Evolutionary conservation across 2,797 vertebrate genomes (phyloP), one percentile per base, ranked within the genome.

Genomic region (Tauraco hartlaubi): DNA sequence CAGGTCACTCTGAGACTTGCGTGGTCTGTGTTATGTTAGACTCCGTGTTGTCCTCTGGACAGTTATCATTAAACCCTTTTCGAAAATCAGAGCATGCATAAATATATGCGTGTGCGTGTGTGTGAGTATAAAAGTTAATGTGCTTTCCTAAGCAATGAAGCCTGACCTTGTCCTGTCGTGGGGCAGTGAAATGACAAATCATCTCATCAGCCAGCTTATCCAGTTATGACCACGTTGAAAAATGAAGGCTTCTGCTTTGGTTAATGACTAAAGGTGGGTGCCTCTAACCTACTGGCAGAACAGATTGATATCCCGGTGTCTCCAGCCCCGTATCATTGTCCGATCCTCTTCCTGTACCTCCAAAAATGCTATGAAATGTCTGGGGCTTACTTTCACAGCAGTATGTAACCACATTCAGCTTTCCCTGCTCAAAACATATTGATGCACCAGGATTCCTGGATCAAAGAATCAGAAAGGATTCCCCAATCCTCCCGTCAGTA

Each of bases 211-310:
- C 56, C 71, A 89, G 92, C 92, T 95, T 97, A 96, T 95, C 89
- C 96, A 95, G 89, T 97, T 97, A 97, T 95, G 96, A 95, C 94
- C 96, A 94, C 9, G 1, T 21, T 96, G 96, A 97, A 96, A 96
- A 97, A 97, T 95, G 94, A 97, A 94, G 75, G 80, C 83, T 97
- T 89, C 94, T 96, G 89, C 91, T 96, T 97, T 96, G 92, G 75
- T 96, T 97, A 96, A 97, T 97, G 90, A 95, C 76, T 90, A 88
- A 91, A 95, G 43, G 56, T 81, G 80, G 83, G 31, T 85, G 77
- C 87, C 82, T 94, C 79, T 89, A 90, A 83, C 55, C 41, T 77
- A 41, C 51, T 71, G 74, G 62, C 88, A 85, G 46, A 73, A 76
- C 23, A 91, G 96, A 96, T 88, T 88, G 90, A 96, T 97, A 77